Percentiles rank a stretch among this genome's conserved stretches.
These are phyloP conservation scores for Sceliomorpha sp. DNA, from an alignment of 2,888 invertebrate species.

Conservation along the genomic window DNA sequence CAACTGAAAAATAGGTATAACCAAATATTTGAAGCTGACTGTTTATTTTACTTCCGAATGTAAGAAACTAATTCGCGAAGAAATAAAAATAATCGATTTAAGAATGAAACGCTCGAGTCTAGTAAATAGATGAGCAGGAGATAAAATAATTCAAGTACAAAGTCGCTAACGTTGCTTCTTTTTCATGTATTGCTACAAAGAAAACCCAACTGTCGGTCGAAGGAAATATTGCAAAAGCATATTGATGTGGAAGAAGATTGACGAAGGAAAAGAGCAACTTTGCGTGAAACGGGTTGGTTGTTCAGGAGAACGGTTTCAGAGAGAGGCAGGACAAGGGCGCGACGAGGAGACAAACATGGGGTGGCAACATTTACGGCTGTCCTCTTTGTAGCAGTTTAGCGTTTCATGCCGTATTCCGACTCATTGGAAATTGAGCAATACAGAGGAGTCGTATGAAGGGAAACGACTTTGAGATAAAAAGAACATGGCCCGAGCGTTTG, in stretches of 20 bases:
- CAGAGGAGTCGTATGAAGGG: slow-evolving; percentile 71
- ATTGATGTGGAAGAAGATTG: slow-evolving; percentile 37
- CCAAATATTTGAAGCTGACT: too few relatives aligned
- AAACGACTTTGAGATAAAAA: slow-evolving; percentile 77
- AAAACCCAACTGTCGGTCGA: slow-evolving; percentile 32
- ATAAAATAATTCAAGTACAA: too few relatives aligned
- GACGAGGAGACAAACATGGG: slow-evolving; percentile 46
- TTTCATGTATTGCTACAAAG: slow-evolving; percentile 13
- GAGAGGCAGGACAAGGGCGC: slow-evolving; percentile 9
- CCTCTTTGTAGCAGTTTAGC: slow-evolving; percentile 78
- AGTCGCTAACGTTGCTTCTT: not conserved
- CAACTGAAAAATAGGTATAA: too few relatives aligned
- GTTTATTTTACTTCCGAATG: too few relatives aligned
- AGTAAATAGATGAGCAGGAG: too few relatives aligned
- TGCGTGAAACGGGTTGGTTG: slow-evolving; percentile 50
- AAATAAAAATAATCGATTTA: too few relatives aligned
- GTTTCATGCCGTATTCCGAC: slow-evolving; percentile 80
- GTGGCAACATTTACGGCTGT: slow-evolving; percentile 52
- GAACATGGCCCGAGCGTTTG: slow-evolving; percentile 42
- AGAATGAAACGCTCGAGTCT: too few relatives aligned
- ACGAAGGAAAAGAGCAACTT: slow-evolving; percentile 51
- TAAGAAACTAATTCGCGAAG: too few relatives aligned
- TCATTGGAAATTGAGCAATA: slow-evolving; percentile 80
- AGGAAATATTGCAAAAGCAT: slow-evolving; percentile 41
- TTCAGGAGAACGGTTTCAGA: slow-evolving; percentile 37